Base-by-base conservation (phyloP, 1,140 invertebrate species). In the Leptinotarsa defecta region DNA sequence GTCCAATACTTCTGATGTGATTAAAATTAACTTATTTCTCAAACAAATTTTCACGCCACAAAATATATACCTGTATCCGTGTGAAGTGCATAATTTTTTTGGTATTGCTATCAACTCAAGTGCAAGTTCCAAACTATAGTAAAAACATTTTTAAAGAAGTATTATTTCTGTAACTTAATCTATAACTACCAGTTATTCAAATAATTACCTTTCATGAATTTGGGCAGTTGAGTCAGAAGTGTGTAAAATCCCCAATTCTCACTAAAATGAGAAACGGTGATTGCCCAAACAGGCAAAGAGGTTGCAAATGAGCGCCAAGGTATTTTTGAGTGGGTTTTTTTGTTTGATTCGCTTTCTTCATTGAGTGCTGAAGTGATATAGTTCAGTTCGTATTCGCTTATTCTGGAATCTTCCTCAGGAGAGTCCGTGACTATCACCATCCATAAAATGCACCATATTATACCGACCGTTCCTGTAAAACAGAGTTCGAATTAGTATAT, bases 211-310 rank as follows among this genome's bases (percentile, higher is more conserved):
- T 91, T 94, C 90, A 98, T 93, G 85, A 96, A 98, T 52, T 93
- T 95, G 4, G 96, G 96, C 48, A 98, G 86, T 80, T 95, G 93
- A 0, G 95, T 97, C 0, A 97, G 88, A 83, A 97, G 89, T 0
- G 95, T 97, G 83, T 98, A 98, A 86, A 97, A 97, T 17, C 96
- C 96, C 96, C 96, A 98, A 86, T 98, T 98, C 86, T 98, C 96
- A 74, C 94, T 93, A 86, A 97, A 97, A 85, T 98, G 96, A 4
- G 95, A 95, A 20, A 91, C 89, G 20, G 95, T 91, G 68, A 97
- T 96, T 0, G 96, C 95, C 94, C 95, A 97, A 3, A 98, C 94
- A 0, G 96, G 91, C 62, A 89, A 87, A 0, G 96, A 97, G 1
- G 89, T 92, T 19, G 97, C 85, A 80, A 98, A 95, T 6, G 89